Evolutionary conservation across 2,797 vertebrate species (phyloP).

Genomic region (Caiman crocodilus): DNA sequence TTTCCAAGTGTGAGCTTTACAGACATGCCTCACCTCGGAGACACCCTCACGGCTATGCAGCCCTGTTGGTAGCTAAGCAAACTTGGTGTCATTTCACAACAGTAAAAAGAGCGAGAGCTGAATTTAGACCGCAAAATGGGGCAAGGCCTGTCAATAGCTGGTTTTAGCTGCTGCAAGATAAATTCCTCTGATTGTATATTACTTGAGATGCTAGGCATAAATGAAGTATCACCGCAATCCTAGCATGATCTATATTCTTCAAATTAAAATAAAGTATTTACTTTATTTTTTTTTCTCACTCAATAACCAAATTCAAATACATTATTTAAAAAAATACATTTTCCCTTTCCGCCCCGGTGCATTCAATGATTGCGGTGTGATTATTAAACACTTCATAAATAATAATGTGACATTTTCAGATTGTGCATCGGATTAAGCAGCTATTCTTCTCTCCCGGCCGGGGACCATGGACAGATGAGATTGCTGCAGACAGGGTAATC

Average conservation of each 20-base stretch:
- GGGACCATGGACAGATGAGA: constrained; percentile 61
- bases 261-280: constrained; percentile 39
- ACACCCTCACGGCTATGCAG: fast-evolving
- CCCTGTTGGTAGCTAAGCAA: not conserved
- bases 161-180: not conserved
- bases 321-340: constrained; percentile 55
- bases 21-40: not conserved
- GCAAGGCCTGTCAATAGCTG: not conserved
- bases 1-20: not conserved
- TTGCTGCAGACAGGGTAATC: constrained; percentile 40
- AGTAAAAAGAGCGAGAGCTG: not conserved
- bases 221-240: constrained; percentile 2
- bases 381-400: constrained; percentile 78
- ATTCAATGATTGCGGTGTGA: constrained; percentile 57
- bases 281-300: not conserved
- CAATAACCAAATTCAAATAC: constrained; percentile 51
- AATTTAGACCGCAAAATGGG: not conserved
- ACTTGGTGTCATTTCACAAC: not conserved
- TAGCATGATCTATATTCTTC: constrained; percentile 1
- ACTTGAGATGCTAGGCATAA: constrained; percentile 10
- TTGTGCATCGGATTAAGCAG: constrained; percentile 65
- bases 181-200: not conserved
- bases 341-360: constrained; percentile 62
- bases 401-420: constrained; percentile 77
- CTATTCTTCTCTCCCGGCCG: constrained; percentile 63